A percentile compares a stretch with the other conserved stretches of the same genome.
Conservation (phyloP, 2,888 invertebrate species). For the Meghimatium bilineatum region DNA sequence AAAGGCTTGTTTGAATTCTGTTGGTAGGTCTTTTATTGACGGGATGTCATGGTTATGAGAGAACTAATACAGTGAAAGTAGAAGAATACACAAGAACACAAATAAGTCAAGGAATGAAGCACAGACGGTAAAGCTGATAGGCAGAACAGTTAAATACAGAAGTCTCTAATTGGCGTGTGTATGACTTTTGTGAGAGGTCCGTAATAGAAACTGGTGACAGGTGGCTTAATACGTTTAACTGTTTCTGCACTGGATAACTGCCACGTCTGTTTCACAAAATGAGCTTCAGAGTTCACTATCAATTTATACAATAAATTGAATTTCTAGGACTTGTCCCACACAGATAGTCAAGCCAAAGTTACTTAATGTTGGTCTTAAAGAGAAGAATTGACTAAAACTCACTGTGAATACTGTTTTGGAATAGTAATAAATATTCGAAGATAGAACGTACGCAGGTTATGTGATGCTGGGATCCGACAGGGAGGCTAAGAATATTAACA, state of each 20-base stretch:
- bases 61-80: too few species aligned
- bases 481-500: too few species aligned
- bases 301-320: conserved; percentile 16
- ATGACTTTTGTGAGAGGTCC: background rate
- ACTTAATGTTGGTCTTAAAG: background rate
- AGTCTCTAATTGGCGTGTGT: background rate
- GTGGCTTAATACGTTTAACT: background rate
- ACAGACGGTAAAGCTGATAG: too few species aligned
- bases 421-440: background rate
- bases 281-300: background rate
- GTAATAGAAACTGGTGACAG: background rate
- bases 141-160: too few species aligned
- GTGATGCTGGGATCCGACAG: too few species aligned
- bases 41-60: too few species aligned
- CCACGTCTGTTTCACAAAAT: conserved; percentile 7
- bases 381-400: background rate
- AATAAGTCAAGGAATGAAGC: background rate
- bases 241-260: conserved; percentile 11
- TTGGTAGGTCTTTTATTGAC: too few species aligned
- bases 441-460: too few species aligned
- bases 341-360: background rate
- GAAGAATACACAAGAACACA: background rate
- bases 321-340: background rate
- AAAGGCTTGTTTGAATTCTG: too few species aligned
- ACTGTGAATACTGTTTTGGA: background rate